A percentile compares a stretch with the other conserved stretches of the same genome.
Conservation (phyloP, 1,140 invertebrate genomes). For the Drosophila mayri region DNA sequence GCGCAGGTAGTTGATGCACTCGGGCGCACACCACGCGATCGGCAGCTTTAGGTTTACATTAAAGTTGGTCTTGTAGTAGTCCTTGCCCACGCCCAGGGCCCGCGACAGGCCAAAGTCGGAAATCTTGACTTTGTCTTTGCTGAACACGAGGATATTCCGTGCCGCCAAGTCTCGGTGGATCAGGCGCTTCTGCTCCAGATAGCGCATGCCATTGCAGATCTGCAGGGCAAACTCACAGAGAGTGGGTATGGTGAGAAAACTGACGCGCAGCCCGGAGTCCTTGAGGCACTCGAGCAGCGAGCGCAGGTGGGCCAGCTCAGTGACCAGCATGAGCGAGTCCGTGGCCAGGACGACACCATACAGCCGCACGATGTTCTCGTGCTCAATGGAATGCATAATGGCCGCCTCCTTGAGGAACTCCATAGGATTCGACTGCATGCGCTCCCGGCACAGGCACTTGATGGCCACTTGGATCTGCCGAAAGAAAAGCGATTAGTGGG, state of each 20-base stretch:
- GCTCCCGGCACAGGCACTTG: slow-evolving; percentile 96
- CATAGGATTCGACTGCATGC: slow-evolving; percentile 97
- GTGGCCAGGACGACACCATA: slow-evolving; percentile 98
- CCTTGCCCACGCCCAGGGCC: slow-evolving; percentile 98
- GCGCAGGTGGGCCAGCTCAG: slow-evolving; percentile 96
- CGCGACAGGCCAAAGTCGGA: slow-evolving; percentile 98
- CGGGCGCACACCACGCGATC: slow-evolving; percentile 99
- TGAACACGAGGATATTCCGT: slow-evolving; percentile 97
- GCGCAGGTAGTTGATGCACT: slow-evolving; percentile 97
- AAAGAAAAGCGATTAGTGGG: neutral
- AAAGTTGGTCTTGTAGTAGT: slow-evolving; percentile 99
- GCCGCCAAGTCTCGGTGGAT: slow-evolving; percentile 98
- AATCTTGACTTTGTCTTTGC: slow-evolving; percentile 98
- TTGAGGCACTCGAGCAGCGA: slow-evolving; percentile 98
- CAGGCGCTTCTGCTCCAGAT: slow-evolving; percentile 96
- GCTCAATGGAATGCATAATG: slow-evolving; percentile 98
- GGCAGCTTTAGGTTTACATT: slow-evolving; percentile 98
- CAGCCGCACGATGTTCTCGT: slow-evolving; percentile 98
- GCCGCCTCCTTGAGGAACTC: slow-evolving; percentile 99
- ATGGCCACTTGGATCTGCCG: slow-evolving; percentile 97
- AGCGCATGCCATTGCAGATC: slow-evolving; percentile 98
- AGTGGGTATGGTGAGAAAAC: slow-evolving; percentile 93
- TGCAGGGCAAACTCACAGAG: slow-evolving; percentile 97
- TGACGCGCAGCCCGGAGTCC: slow-evolving; percentile 93
- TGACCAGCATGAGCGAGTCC: slow-evolving; percentile 98